These are phyloP conservation scores for Ictidomys tridecemlineatus DNA, from an alignment of 2,113 vertebrate genomes.

Conservation along the genomic window DNA sequence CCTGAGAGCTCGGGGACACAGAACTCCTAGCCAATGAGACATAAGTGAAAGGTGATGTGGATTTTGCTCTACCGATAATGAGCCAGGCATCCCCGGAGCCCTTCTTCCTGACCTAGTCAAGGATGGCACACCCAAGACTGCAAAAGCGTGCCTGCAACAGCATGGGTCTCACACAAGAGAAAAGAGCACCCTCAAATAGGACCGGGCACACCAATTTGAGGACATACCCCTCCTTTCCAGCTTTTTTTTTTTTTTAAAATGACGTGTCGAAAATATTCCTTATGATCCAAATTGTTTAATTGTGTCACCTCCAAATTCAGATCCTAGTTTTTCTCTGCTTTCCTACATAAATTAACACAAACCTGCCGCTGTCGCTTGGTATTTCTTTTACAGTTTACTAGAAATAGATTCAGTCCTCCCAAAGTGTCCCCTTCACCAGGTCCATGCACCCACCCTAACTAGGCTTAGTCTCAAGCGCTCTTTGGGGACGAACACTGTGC, in stretches of 20 bases:
- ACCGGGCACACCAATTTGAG: neutral
- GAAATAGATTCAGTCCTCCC: neutral
- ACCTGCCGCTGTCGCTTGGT: neutral
- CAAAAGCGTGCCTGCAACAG: neutral
- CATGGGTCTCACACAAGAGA: neutral
- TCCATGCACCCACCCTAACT: fast-evolving
- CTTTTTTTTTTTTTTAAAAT: neutral
- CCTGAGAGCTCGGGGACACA: neutral
- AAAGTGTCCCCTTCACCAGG: neutral
- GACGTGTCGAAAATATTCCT: neutral
- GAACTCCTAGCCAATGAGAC: neutral
- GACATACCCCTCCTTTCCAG: neutral
- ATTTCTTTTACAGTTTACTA: conserved; percentile 14
- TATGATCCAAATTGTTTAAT: neutral
- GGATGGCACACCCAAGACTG: neutral
- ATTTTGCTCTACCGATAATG: neutral
- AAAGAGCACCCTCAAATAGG: neutral
- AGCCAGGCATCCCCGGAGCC: neutral
- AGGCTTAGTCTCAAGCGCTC: neutral
- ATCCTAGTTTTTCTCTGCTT: neutral
- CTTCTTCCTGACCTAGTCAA: neutral
- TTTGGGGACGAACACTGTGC: neutral
- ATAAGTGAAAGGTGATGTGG: neutral
- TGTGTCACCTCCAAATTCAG: conserved; percentile 47
- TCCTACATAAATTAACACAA: neutral